A percentile compares a stretch with the other conserved stretches of the same genome.
These are phyloP conservation scores for Takifugu bimaculatus DNA, from an alignment of 2,113 vertebrate species.

Conservation along the genomic window DNA sequence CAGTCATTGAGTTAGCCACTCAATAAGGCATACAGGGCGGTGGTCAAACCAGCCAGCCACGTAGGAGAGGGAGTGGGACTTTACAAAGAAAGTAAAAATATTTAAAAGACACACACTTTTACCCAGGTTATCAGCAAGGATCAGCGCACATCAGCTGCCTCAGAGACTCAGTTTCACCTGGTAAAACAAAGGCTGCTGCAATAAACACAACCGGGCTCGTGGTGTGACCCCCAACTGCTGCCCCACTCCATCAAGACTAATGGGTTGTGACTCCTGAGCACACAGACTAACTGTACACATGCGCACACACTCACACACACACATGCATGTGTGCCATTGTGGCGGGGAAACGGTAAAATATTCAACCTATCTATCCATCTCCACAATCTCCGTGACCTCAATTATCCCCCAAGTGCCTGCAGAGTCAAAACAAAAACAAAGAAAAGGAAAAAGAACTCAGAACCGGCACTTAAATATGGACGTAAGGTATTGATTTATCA, in stretches of 20 bases:
- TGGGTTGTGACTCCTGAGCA: conserved; percentile 50
- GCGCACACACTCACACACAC: conserved; percentile 8
- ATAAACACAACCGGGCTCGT: conserved; percentile 26
- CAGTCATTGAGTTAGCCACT: conserved; percentile 44
- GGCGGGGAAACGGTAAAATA: conserved; percentile 29
- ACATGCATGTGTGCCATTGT: conserved; percentile 5
- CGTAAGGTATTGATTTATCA: not conserved
- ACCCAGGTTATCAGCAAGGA: too few species aligned
- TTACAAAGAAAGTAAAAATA: not conserved
- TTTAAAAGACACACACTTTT: too few species aligned
- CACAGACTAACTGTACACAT: not conserved
- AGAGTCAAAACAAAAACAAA: conserved; percentile 10
- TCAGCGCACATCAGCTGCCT: too few species aligned
- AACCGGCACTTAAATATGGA: conserved; percentile 4
- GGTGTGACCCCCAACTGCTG: conserved; percentile 34
- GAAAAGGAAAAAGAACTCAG: not conserved
- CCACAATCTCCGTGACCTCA: conserved; percentile 33
- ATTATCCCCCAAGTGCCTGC: conserved; percentile 18
- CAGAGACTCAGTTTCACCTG: not conserved
- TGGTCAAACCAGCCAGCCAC: conserved; percentile 15
- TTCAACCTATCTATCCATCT: conserved; percentile 30
- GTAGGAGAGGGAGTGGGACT: too few species aligned
- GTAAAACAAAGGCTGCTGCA: conserved; percentile 25
- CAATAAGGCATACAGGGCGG: conserved; percentile 28
- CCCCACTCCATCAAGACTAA: conserved; percentile 59